Percentiles rank a stretch among this genome's conserved stretches.
These are phyloP conservation scores for Mungos mungo DNA, from an alignment of 2,113 vertebrate species.

Conservation along the genomic window DNA sequence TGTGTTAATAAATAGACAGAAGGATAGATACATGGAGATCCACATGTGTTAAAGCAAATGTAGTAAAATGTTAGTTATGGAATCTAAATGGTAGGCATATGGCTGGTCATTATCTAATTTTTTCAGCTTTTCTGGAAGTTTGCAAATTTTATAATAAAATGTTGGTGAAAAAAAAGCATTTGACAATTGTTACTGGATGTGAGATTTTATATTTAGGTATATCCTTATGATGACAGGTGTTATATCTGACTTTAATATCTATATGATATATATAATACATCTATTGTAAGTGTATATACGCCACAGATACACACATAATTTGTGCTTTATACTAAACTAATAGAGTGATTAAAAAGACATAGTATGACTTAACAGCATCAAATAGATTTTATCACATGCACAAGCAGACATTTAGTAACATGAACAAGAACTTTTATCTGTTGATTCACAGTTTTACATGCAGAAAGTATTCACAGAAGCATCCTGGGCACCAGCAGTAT, in stretches of 20 bases:
- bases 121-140: neutral
- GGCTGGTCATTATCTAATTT: neutral
- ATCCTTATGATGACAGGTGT: neutral
- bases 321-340: neutral
- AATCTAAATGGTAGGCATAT: neutral
- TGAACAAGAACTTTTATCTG: neutral
- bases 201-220: neutral
- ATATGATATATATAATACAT: neutral
- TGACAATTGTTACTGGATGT: neutral
- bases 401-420: neutral
- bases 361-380: neutral
- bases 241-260: neutral
- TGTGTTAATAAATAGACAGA: neutral
- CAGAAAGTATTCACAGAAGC: neutral
- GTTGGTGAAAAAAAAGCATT: neutral
- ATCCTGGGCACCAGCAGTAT: neutral
- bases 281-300: neutral
- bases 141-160: neutral
- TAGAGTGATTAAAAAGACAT: neutral
- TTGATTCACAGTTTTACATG: neutral
- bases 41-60: neutral
- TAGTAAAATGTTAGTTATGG: neutral
- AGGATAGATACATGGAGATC: neutral
- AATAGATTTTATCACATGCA: slow-evolving; percentile 6
- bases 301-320: neutral